Percentiles rank a stretch among this genome's conserved stretches.
These are phyloP conservation scores for Zeus faber DNA, from an alignment of 2,113 vertebrate genomes.

Conservation along the genomic window DNA sequence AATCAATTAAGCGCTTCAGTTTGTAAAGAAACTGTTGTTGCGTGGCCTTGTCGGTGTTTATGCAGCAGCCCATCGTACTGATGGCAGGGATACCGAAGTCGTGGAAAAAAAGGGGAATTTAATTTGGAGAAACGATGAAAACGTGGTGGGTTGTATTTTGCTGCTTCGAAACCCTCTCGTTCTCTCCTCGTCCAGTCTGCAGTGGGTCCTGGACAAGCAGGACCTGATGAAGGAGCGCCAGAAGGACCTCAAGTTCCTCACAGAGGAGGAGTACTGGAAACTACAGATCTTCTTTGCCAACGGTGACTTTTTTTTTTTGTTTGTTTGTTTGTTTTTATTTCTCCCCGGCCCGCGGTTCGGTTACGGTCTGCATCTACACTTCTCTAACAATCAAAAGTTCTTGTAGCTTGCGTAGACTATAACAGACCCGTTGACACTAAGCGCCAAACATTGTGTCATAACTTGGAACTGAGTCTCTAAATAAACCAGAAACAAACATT, in stretches of 20 bases:
- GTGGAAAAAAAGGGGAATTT: no score
- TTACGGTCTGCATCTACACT: no score
- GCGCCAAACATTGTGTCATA: no score
- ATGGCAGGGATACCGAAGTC: neutral
- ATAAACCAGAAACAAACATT: no score
- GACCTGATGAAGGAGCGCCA: slow-evolving; percentile 97
- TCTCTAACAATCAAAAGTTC: neutral
- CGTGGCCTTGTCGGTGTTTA: slow-evolving; percentile 49
- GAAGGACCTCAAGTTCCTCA: slow-evolving; percentile 95
- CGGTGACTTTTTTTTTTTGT: slow-evolving; percentile 73
- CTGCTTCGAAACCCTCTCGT: no score
- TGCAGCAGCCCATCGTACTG: neutral
- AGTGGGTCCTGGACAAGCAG: slow-evolving; percentile 99
- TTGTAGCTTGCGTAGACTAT: neutral
- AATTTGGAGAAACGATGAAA: no score
- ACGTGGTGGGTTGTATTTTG: no score
- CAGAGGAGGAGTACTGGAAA: slow-evolving; percentile 99
- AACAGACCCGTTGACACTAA: no score
- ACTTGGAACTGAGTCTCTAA: no score
- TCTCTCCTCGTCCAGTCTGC: slow-evolving; percentile 75
- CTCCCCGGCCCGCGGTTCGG: neutral
- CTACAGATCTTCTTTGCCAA: slow-evolving; percentile 99
- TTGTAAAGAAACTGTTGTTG: slow-evolving; percentile 20
- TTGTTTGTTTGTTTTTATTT: neutral
- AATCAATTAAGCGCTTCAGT: slow-evolving; percentile 22